These are phyloP conservation scores for Cettia cetti DNA, from an alignment of 2,113 vertebrate species.

Conservation along the genomic window DNA sequence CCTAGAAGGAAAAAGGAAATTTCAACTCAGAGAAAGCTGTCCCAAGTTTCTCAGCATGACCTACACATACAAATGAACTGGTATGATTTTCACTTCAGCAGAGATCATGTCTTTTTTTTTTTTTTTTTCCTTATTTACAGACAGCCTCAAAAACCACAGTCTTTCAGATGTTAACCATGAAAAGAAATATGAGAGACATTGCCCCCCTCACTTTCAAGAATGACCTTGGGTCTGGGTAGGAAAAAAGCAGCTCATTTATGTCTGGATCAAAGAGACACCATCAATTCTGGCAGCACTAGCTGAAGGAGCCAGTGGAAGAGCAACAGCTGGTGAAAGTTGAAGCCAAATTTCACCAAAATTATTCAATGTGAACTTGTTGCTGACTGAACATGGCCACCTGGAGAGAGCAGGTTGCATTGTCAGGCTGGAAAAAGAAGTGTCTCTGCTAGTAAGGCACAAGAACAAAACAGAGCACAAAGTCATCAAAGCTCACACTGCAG, in stretches of 20 bases:
- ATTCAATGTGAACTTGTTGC: neutral
- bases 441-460: accelerated
- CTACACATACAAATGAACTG: neutral
- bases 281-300: neutral
- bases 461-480: neutral
- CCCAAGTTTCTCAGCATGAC: neutral
- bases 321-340: neutral
- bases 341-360: neutral
- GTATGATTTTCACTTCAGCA: neutral
- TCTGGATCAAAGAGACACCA: neutral
- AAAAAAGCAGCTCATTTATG: neutral
- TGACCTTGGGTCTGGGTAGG: neutral
- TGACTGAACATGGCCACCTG: neutral
- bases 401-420: neutral
- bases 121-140: no score
- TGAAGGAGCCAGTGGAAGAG: neutral
- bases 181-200: neutral
- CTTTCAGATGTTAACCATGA: neutral
- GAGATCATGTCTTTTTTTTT: neutral
- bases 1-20: neutral
- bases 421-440: neutral
- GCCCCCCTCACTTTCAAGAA: neutral
- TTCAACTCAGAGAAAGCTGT: neutral
- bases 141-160: neutral
- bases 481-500: neutral